Base-by-base conservation (phyloP, 2,888 invertebrate species). In the Teinopalpus imperialis region DNA sequence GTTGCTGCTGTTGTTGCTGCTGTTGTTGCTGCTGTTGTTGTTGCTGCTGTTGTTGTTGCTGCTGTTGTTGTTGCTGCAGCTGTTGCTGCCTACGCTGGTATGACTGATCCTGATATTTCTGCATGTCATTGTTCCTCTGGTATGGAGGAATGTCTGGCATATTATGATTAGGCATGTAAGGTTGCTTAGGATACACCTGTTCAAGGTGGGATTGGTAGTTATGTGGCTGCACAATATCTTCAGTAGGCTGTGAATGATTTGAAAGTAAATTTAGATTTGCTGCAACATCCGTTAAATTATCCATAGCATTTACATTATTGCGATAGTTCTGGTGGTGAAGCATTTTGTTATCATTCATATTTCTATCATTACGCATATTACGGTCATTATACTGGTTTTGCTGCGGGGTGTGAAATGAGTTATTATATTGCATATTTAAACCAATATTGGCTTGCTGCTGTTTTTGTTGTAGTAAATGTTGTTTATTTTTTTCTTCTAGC, bases 401-500 rank as follows among this genome's bases (percentile, higher is more conserved):
- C 7, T 64, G 59, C 23, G 62, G 78, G 31, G 56, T 74, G 8
- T 71, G 69, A 24, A 79, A 78, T 37, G 74, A 64, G 50, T 79
- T 82, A 42, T 69, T 75, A 46, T 81, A 83, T 21, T 68, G 61
- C 51, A 67, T 50, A 43, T 63, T 61, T 30, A 66, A 44, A 56
- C 69, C 80, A 43, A 76, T 53, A 54, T 58, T 64, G 21, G 49
- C 48, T 24, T 61, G 59, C 37, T 59, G 61, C 9, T 44, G 37
- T 12, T 36, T 42, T 1, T 49, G 51, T 2, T 48, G 44, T 18
- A 26, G 56, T 14, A 60, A 57, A 18, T 45, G 41, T 34, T 81
- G 85, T 54, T 85, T 89, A 49, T 81, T 81, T 53, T 81, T 81
- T 51, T 87, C 89, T 32, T 90, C 89, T 20, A 83, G 57, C 53